Evolutionary conservation across 2,888 invertebrate genomes (phyloP).

Genomic region (Muschampia plurimacula): DNA sequence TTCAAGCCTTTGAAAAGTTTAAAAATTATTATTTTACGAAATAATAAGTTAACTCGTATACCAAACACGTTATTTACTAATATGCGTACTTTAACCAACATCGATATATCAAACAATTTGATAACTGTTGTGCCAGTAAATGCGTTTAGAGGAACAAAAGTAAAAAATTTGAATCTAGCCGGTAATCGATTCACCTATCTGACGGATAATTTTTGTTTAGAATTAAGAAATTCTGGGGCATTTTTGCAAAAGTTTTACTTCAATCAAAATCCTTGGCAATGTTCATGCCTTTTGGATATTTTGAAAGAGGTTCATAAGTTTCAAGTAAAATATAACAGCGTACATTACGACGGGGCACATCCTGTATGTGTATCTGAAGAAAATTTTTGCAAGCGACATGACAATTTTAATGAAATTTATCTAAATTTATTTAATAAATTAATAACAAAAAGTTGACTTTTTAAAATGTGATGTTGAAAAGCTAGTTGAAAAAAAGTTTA

Average conservation of each 20-base stretch:
- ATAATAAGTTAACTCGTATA: slow-evolving; percentile 61
- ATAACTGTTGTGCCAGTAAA: slow-evolving; percentile 63
- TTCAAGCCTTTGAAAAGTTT: slow-evolving; percentile 63
- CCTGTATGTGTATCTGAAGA: slow-evolving; percentile 68
- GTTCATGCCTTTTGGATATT: slow-evolving; percentile 66
- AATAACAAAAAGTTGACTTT: background rate
- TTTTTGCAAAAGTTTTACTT: slow-evolving; percentile 66
- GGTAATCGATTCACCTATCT: slow-evolving; percentile 70
- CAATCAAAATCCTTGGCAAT: slow-evolving; percentile 77
- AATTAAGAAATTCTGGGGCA: slow-evolving; percentile 65
- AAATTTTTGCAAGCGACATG: slow-evolving; percentile 64
- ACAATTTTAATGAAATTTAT: slow-evolving; percentile 57
- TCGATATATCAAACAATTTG: slow-evolving; percentile 67
- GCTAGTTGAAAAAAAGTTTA: too few species aligned
- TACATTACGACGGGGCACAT: slow-evolving; percentile 60
- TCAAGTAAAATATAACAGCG: slow-evolving; percentile 60
- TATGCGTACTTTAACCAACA: slow-evolving; percentile 56
- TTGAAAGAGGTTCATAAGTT: slow-evolving; percentile 65
- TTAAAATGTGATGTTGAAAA: background rate
- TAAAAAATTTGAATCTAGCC: slow-evolving; percentile 68
- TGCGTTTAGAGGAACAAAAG: slow-evolving; percentile 61
- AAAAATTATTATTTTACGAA: slow-evolving; percentile 59
- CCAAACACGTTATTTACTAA: slow-evolving; percentile 63
- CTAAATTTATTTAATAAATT: slow-evolving; percentile 56
- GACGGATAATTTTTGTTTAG: slow-evolving; percentile 68